Evolutionary conservation across 2,888 invertebrate species (phyloP), one percentile per base, ranked within the genome.

Genomic region (Apodemia hepburni): DNA sequence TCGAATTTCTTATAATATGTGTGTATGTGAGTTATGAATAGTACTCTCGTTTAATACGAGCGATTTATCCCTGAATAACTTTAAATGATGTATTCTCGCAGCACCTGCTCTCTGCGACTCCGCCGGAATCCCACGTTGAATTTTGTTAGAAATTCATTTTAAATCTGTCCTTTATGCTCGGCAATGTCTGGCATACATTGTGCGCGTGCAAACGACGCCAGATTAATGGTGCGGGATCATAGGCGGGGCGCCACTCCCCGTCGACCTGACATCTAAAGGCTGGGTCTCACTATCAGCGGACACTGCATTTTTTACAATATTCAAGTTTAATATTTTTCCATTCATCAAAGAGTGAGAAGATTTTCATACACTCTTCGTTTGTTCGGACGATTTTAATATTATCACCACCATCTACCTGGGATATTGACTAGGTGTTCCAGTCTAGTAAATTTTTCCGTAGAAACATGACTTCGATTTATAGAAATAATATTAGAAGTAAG

Each of bases 181-280:
- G 49, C 62, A 62, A 58, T 47, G 29, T 45, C 59, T 47, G 45
- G 59, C 15, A 47, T 58, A 47, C 62, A 61, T 54, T 29, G 65
- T 59, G 61, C 58, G 63, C 65, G 66, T 70, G 71, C 68, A 58
- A 61, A 60, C 65, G 70, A 70, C 70, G 68, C 61, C 61, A 69
- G 68, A 71, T 70, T 70, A 69, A 71, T 71, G 69, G 68, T 64
- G 68, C 68, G 62, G 66, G 67, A 65, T 66, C 66, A 64, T 18
- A 63, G 66, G 68, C 69, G 68, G 65, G 65, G 66, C 64, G 64
- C 61, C 49, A 59, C 65, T 62, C 61, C 64, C 64, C 49, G 61
- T 17, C 59, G 57, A 58, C 57, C 47, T 62, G 60, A 59, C 60
- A 35, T 29, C 58, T 11, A 11, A 22, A 27, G 5, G 42, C 2